Base-by-base conservation (phyloP, 2,113 vertebrate species). In the Orycteropus afer region DNA sequence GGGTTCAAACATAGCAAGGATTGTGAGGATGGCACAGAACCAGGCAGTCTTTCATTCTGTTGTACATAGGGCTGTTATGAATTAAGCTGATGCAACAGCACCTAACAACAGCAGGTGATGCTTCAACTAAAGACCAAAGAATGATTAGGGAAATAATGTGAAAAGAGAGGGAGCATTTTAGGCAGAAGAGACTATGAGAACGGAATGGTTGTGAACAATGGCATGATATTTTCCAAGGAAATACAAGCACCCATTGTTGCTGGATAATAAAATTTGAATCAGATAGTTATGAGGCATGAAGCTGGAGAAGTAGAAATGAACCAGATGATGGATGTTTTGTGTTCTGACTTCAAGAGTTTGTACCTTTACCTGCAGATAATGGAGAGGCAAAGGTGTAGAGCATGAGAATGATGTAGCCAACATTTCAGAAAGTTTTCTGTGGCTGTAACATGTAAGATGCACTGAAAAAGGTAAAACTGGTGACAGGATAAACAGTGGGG, bases 381-480 rank as follows among this genome's bases (percentile, higher is more conserved):
- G n/a, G 5, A 8, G 61, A 7, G 27, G 2, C 40, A 67, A 45
- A 34, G 2, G 23, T 49, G 61, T 61, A 82, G 86, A 61, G 4
- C 23, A 59, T 34, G 27, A 55, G 40, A 74, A 22, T 85, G 73
- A 84, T 4, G 65, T 74, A n/a, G 29, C 49, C 13, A 81, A 4
- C 67, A 86, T 61, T 90, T 81, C 14, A 77, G 74, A 90, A 90
- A 81, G 45, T 86, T 94, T 86, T 5, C 23, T 59, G n/a, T 92
- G 25, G 40, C 14, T 61, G 3, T 20, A 81, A 89, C 82, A 73
- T 15, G 1, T 80, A 76, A 25, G 74, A 27, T 51, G 15, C 49
- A 57, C 13, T 69, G 25, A 74, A 92, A 83, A 63, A 53, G 17
- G 10, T 53, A 63, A 86, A 51, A 86, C 6, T 47, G 17, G 90